Percentiles rank a stretch among this genome's conserved stretches.
These are phyloP conservation scores for Apogon talboti DNA, from an alignment of 2,797 vertebrate genomes.

Conservation along the genomic window DNA sequence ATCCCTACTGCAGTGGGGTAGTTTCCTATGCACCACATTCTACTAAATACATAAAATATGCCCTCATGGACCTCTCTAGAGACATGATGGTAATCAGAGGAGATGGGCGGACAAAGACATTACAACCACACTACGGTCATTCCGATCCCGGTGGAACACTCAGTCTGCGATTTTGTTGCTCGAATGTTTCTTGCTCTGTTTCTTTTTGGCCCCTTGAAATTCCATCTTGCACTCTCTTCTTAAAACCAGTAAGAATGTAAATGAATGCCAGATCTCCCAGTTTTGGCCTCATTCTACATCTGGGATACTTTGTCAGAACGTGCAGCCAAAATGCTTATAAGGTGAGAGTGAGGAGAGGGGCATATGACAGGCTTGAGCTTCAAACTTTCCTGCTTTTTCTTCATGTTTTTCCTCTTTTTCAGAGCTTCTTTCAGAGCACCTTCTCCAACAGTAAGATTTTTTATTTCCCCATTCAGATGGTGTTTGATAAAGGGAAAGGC, in stretches of 20 bases:
- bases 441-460: slow-evolving; percentile 9
- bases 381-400: slow-evolving; percentile 6
- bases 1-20: neutral
- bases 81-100: slow-evolving; percentile 69
- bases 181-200: slow-evolving; percentile 57
- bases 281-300: slow-evolving; percentile 42
- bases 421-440: slow-evolving; percentile 9
- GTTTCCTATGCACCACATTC: no score
- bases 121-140: slow-evolving; percentile 53
- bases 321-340: slow-evolving; percentile 56
- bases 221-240: slow-evolving; percentile 63
- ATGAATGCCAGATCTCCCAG: slow-evolving; percentile 72
- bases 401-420: slow-evolving; percentile 30
- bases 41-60: slow-evolving; percentile 20
- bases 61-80: slow-evolving; percentile 43
- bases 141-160: slow-evolving; percentile 50
- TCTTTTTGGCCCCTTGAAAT: slow-evolving; percentile 71
- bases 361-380: slow-evolving; percentile 39
- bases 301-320: slow-evolving; percentile 59
- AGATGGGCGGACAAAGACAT: slow-evolving; percentile 69
- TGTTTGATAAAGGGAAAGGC: slow-evolving; percentile 46
- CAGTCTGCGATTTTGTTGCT: slow-evolving; percentile 47
- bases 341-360: slow-evolving; percentile 50
- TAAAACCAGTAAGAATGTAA: slow-evolving; percentile 76
- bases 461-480: slow-evolving; percentile 34